Percentiles rank a stretch among this genome's conserved stretches.
These are phyloP conservation scores for Dicaeum eximium DNA, from an alignment of 2,113 vertebrate species.

Conservation along the genomic window DNA sequence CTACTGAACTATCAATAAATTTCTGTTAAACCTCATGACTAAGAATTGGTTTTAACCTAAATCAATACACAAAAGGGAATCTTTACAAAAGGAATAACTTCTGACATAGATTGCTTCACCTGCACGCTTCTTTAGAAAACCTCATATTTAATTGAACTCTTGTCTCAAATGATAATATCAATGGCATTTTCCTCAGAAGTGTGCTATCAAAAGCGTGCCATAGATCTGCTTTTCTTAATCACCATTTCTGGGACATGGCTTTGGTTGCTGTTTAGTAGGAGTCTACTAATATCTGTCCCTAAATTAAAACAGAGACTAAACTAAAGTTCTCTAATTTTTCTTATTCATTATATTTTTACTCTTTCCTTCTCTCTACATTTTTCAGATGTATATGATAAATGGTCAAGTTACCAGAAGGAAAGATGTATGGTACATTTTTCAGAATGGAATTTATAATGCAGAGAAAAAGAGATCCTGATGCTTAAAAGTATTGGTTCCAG, in stretches of 20 bases:
- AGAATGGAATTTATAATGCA: neutral
- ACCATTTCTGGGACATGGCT: neutral
- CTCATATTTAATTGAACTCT: neutral
- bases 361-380: neutral
- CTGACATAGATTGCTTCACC: neutral
- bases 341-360: neutral
- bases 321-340: neutral
- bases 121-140: neutral
- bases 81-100: neutral
- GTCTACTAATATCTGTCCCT: neutral
- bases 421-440: neutral
- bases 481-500: neutral
- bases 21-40: neutral
- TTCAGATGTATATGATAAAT: neutral
- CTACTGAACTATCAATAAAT: neutral
- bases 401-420: neutral
- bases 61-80: neutral
- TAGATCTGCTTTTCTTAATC: neutral
- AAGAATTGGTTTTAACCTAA: neutral
- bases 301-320: neutral
- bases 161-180: neutral
- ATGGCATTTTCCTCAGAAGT: neutral
- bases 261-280: neutral
- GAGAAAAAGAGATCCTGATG: neutral
- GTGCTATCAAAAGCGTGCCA: neutral